Evolutionary conservation across 2,888 invertebrate species (phyloP).

Genomic region (Rotaria sp.): DNA sequence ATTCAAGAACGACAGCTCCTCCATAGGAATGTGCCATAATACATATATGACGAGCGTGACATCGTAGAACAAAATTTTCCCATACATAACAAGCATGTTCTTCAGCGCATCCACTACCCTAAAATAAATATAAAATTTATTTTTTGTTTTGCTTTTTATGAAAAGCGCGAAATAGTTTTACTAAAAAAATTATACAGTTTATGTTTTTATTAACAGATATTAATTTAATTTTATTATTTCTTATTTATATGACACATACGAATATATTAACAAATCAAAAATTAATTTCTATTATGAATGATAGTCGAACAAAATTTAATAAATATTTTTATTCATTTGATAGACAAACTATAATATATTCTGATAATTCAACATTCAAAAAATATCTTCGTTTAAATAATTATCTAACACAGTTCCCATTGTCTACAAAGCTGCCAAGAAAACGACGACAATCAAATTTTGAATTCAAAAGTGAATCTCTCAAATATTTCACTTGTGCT

Average conservation of each 20-base stretch:
- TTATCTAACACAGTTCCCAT: background rate
- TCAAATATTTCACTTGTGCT: background rate
- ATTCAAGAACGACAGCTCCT: conserved; percentile 63
- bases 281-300: background rate
- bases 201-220: background rate
- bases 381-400: background rate
- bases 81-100: conserved; percentile 66
- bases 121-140: conserved; percentile 36
- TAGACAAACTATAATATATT: background rate
- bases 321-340: background rate
- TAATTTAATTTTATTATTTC: conserved; percentile 40
- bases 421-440: background rate
- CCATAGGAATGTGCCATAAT: conserved; percentile 76
- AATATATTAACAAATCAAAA: background rate
- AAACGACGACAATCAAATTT: background rate
- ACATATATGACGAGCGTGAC: conserved; percentile 63
- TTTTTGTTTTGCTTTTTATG: background rate
- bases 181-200: background rate
- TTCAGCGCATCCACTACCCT: conserved; percentile 61
- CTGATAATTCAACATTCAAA: background rate
- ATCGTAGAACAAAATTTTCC: conserved; percentile 62
- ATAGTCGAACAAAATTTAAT: background rate
- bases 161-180: background rate
- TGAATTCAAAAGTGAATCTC: background rate
- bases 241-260: background rate